Conservation (phyloP, 2,888 invertebrate species). For the Latrodectus hesperus region DNA sequence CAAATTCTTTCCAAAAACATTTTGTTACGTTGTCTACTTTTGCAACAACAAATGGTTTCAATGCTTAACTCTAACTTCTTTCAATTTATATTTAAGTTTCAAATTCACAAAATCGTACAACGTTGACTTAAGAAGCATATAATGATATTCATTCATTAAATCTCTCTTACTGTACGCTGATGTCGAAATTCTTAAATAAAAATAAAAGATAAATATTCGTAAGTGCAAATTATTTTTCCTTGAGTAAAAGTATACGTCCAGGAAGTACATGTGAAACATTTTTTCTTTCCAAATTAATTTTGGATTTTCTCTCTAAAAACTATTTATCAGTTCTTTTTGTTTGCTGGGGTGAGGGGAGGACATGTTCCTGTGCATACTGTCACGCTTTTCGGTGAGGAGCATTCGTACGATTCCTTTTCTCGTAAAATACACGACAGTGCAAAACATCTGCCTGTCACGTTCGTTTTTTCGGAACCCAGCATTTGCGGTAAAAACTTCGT, state of each 20-base stretch:
- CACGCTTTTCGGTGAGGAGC: constrained; percentile 17
- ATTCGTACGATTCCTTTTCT: constrained; percentile 32
- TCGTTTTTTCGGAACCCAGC: background rate
- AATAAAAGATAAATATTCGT: background rate
- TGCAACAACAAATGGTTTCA: too few species aligned
- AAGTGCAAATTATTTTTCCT: background rate
- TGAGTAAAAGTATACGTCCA: background rate
- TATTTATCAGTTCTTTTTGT: background rate
- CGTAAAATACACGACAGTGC: constrained; percentile 12
- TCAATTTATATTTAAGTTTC: too few species aligned
- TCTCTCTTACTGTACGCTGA: too few species aligned
- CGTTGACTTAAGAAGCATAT: too few species aligned
- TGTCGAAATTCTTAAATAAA: too few species aligned
- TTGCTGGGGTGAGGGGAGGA: background rate
- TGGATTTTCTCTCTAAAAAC: background rate
- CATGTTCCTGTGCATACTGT: constrained; percentile 6
- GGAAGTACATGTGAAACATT: background rate
- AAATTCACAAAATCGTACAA: too few species aligned
- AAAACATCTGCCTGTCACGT: constrained; percentile 56
- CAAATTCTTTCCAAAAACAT: too few species aligned
- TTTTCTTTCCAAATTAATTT: background rate
- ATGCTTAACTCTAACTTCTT: too few species aligned
- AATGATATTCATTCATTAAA: too few species aligned
- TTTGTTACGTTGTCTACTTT: too few species aligned
- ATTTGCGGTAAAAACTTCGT: constrained; percentile 40